phyloP scores from a whole-genome alignment of 2,797 vertebrate genomes.

The Fistularia tabacaria region DNA sequence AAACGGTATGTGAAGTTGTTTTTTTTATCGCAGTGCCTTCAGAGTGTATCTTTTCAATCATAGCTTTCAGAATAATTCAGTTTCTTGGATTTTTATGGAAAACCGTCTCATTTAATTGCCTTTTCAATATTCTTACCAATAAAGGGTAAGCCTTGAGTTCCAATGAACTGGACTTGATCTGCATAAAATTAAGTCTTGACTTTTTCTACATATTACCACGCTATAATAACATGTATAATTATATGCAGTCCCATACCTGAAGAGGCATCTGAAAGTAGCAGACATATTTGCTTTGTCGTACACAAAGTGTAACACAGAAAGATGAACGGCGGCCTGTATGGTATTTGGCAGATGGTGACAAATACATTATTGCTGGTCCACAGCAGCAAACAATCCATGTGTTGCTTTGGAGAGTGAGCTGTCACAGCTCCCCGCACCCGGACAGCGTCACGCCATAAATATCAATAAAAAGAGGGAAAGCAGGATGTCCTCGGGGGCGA shows the following conservation, averaged over 20 bases:
- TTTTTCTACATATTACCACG: not conserved
- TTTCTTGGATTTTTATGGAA: too few species aligned
- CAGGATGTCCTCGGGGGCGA: constrained; percentile 57
- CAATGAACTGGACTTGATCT: too few species aligned
- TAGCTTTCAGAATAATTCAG: too few species aligned
- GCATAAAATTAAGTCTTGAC: too few species aligned
- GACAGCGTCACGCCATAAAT: constrained; percentile 64
- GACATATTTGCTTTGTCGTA: constrained; percentile 52
- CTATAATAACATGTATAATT: constrained; percentile 1
- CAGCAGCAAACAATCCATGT: constrained; percentile 64
- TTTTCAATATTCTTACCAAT: too few species aligned
- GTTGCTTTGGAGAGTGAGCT: constrained; percentile 64
- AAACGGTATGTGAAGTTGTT: too few species aligned
- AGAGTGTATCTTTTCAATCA: too few species aligned
- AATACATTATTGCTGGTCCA: constrained; percentile 66
- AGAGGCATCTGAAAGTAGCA: constrained; percentile 40
- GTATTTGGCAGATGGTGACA: constrained; percentile 65
- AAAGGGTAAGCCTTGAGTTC: too few species aligned
- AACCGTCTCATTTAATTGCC: too few species aligned
- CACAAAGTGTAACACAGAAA: constrained; percentile 56
- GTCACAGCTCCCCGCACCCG: constrained; percentile 52
- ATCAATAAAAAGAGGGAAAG: constrained; percentile 67
- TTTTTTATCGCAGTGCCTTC: too few species aligned
- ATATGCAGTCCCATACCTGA: constrained; percentile 12
- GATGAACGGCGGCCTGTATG: constrained; percentile 54